Evolutionary conservation across 2,888 invertebrate genomes (phyloP).

Genomic region (Drosophila nigritarsus): DNA sequence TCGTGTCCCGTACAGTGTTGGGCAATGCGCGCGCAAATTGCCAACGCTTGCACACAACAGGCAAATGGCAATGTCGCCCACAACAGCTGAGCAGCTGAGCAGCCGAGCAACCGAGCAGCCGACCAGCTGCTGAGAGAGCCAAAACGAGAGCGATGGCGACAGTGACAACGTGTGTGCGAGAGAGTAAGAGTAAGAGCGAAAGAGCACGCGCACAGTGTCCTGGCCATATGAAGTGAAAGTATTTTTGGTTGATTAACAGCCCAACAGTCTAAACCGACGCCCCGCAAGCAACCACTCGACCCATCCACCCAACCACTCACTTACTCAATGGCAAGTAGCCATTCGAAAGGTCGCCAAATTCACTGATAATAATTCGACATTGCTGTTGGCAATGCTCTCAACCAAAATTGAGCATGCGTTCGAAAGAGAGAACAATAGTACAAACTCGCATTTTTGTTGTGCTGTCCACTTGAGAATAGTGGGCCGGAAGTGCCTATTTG

Average conservation of each 20-base stretch:
- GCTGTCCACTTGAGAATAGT: constrained; percentile 29
- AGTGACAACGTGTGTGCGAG: constrained; percentile 3
- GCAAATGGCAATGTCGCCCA: constrained; percentile 64
- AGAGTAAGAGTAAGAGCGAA: constrained; percentile 27
- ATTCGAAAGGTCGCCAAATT: constrained; percentile 72
- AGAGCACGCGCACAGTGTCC: constrained; percentile 49
- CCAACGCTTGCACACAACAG: constrained; percentile 66
- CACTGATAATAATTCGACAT: constrained; percentile 68
- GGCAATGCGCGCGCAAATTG: constrained; percentile 78
- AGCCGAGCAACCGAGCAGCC: constrained; percentile 72
- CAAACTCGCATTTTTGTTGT: constrained; percentile 4
- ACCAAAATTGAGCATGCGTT: constrained; percentile 17
- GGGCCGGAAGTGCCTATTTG: constrained; percentile 59
- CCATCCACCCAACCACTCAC: constrained; percentile 25
- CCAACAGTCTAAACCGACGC: constrained; percentile 7
- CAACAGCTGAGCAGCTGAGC: constrained; percentile 69
- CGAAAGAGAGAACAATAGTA: constrained; percentile 22
- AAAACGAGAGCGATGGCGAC: constrained; percentile 1
- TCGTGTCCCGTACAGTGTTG: constrained; percentile 53
- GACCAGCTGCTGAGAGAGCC: constrained; percentile 45
- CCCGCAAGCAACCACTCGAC: not conserved
- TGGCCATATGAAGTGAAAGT: constrained; percentile 69
- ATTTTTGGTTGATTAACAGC: constrained; percentile 71
- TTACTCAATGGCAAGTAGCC: constrained; percentile 7
- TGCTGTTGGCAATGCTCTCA: constrained; percentile 66